These are phyloP conservation scores for Sterrhoptilus dennistouni DNA, from an alignment of 2,113 vertebrate species.

Conservation along the genomic window DNA sequence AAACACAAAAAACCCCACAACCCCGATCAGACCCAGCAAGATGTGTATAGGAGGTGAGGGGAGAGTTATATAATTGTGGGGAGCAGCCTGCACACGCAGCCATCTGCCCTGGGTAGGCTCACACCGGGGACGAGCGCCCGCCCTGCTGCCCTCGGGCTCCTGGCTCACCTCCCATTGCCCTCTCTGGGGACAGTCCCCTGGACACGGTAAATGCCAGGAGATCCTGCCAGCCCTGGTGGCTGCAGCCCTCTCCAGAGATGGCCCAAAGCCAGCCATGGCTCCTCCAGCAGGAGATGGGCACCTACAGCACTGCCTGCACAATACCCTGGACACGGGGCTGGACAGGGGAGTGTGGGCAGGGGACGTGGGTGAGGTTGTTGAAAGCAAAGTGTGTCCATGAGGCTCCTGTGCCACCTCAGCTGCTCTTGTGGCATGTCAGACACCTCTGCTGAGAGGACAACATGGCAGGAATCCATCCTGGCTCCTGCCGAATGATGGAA, in stretches of 20 bases:
- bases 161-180: fast-evolving
- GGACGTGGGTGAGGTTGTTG: fast-evolving
- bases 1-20: fast-evolving
- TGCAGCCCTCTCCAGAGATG: too few relatives aligned
- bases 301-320: too few relatives aligned
- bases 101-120: background rate
- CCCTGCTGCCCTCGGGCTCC: background rate
- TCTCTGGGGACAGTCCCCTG: fast-evolving
- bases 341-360: fast-evolving
- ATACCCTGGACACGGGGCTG: fast-evolving
- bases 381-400: too few relatives aligned
- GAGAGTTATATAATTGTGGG: fast-evolving
- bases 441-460: background rate
- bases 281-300: background rate
- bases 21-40: background rate
- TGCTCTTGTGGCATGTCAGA: background rate
- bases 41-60: fast-evolving
- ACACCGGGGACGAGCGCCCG: fast-evolving
- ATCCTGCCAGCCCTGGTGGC: fast-evolving
- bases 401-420: background rate
- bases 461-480: fast-evolving
- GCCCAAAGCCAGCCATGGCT: fast-evolving
- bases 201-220: fast-evolving
- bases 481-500: background rate
- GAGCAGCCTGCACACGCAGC: background rate